Conservation (phyloP, 2,797 vertebrate species). For the Crax fasciolata region DNA sequence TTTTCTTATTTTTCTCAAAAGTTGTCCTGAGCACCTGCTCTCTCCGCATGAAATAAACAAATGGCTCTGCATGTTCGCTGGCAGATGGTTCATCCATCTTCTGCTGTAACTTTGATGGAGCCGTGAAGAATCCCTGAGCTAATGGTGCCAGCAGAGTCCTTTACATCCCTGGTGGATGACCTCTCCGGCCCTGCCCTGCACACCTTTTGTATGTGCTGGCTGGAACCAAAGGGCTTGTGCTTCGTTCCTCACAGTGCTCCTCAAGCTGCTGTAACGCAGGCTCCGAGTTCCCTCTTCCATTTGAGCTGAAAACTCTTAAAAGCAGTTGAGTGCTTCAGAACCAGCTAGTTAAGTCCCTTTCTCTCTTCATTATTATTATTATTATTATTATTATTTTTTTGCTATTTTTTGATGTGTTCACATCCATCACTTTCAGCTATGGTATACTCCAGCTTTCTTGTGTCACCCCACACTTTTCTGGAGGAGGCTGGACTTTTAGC, state of each 20-base stretch:
- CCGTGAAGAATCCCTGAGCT: background rate
- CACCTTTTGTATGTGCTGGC: background rate
- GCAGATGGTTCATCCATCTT: background rate
- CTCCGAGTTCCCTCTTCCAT: conserved; percentile 34
- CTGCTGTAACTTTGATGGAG: background rate
- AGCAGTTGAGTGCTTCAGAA: background rate
- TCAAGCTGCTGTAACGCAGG: background rate
- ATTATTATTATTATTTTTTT: too few relatives aligned
- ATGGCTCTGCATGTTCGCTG: background rate
- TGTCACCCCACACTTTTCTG: background rate
- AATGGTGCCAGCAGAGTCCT: background rate
- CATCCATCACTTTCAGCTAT: background rate
- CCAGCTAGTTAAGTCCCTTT: background rate
- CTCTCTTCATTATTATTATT: too few relatives aligned
- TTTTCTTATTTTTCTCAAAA: background rate
- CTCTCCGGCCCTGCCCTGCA: background rate
- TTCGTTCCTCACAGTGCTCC: background rate
- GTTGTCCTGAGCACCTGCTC: background rate
- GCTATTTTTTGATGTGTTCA: background rate
- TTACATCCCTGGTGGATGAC: background rate
- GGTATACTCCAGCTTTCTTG: background rate
- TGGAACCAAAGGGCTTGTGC: background rate
- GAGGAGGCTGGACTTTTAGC: background rate
- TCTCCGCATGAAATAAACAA: background rate
- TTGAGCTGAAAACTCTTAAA: conserved; percentile 37